Evolutionary conservation across 2,888 invertebrate genomes (phyloP).

Genomic region (Folsomia candida): DNA sequence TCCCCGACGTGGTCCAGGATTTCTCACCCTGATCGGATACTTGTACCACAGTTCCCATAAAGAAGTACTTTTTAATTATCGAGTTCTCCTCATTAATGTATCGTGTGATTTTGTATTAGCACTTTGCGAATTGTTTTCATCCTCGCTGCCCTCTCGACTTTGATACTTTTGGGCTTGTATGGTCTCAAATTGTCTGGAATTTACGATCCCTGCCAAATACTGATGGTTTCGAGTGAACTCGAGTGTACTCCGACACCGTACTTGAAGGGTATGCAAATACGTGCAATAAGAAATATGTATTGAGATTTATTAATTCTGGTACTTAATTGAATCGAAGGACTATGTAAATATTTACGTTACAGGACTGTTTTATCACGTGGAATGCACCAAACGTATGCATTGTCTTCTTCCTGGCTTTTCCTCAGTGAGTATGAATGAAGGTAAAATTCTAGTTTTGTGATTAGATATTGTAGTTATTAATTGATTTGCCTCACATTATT

Average conservation of each 20-base stretch:
- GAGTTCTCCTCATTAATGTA: too few relatives aligned
- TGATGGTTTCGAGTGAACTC: slow-evolving; percentile 18
- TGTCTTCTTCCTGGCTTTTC: slow-evolving; percentile 36
- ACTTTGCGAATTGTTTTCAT: slow-evolving; percentile 28
- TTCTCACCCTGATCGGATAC: background rate
- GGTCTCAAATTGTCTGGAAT: slow-evolving; percentile 28
- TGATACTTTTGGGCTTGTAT: slow-evolving; percentile 20
- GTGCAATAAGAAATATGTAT: too few relatives aligned
- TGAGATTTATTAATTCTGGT: too few relatives aligned
- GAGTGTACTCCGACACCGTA: slow-evolving; percentile 31
- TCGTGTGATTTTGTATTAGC: slow-evolving; percentile 6
- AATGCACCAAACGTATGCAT: slow-evolving; percentile 27
- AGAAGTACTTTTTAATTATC: too few relatives aligned
- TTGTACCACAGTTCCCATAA: background rate
- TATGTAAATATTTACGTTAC: slow-evolving; percentile 4
- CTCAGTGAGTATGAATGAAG: slow-evolving; percentile 22
- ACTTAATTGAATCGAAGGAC: too few relatives aligned
- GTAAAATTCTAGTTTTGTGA: too few relatives aligned
- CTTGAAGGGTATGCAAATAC: slow-evolving; percentile 28
- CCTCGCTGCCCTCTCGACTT: slow-evolving; percentile 9
- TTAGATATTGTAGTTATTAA: too few relatives aligned
- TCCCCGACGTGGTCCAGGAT: background rate
- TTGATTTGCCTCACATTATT: too few relatives aligned
- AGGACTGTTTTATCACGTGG: slow-evolving; percentile 31
- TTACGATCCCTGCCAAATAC: slow-evolving; percentile 30